phyloP scores from a whole-genome alignment of 2,113 vertebrate genomes.

The Menura novaehollandiae region DNA sequence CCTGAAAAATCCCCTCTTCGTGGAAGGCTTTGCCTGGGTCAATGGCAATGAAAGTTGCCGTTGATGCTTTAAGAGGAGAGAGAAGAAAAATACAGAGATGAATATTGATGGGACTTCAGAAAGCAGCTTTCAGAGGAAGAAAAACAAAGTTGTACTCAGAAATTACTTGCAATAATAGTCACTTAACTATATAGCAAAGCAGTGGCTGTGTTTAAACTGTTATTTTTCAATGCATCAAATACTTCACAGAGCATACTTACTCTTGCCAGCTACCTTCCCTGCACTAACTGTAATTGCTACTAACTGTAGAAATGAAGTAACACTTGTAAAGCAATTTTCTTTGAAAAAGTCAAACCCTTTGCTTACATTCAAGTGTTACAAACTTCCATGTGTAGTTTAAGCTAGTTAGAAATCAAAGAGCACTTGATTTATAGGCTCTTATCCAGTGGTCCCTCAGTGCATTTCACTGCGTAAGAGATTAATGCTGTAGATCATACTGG shows the following conservation, averaged over 20 bases:
- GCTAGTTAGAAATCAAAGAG: not conserved
- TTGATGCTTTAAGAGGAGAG: conserved; percentile 77
- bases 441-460: not conserved
- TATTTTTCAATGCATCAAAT: not conserved
- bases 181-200: not conserved
- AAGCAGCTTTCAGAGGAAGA: not conserved
- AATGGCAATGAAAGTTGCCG: conserved; percentile 85
- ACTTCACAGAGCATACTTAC: not conserved
- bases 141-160: not conserved
- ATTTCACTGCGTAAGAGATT: not conserved
- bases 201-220: not conserved
- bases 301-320: not conserved
- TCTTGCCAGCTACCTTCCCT: not conserved
- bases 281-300: not conserved
- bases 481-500: not conserved
- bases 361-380: not conserved
- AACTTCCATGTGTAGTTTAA: not conserved
- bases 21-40: conserved; percentile 75
- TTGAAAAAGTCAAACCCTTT: not conserved
- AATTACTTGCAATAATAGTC: not conserved
- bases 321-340: not conserved
- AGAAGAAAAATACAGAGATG: not conserved
- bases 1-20: conserved; percentile 87
- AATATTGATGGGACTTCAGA: not conserved
- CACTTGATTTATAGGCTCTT: not conserved